A percentile compares a stretch with the other conserved stretches of the same genome.
These are phyloP conservation scores for Heliothis virescens DNA, from an alignment of 1,140 invertebrate genomes.

Conservation along the genomic window DNA sequence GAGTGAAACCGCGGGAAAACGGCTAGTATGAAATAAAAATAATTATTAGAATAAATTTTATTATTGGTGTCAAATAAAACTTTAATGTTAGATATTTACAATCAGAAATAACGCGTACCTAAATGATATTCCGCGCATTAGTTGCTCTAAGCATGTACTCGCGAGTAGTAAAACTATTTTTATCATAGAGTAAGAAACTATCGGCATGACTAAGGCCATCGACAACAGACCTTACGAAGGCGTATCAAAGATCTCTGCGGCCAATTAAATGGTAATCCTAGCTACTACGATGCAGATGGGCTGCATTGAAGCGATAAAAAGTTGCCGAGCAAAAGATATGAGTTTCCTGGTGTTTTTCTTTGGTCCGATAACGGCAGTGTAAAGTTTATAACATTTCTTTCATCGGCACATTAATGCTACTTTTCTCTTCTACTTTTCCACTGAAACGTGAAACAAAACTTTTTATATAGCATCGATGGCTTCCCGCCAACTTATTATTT, in stretches of 20 bases:
- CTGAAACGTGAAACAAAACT: too few species aligned
- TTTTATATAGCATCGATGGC: too few species aligned
- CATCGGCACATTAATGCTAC: neutral
- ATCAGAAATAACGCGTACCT: neutral
- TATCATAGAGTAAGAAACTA: conserved; percentile 29
- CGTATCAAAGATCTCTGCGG: conserved; percentile 50
- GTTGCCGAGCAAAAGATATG: neutral
- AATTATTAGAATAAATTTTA: too few species aligned
- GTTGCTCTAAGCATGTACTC: neutral
- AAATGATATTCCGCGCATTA: conserved; percentile 16
- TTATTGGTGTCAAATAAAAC: too few species aligned
- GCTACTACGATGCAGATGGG: neutral
- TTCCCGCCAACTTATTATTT: too few species aligned
- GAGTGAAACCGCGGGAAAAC: too few species aligned
- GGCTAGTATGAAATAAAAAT: too few species aligned
- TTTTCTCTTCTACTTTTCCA: too few species aligned
- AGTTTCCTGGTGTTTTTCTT: neutral
- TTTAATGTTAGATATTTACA: too few species aligned
- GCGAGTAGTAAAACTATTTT: conserved; percentile 34
- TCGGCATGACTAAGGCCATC: conserved; percentile 41
- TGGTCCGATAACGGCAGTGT: too few species aligned
- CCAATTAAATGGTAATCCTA: conserved; percentile 56
- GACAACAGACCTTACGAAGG: conserved; percentile 46
- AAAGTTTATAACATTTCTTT: too few species aligned
- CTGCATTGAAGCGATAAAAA: neutral